Evolutionary conservation across 2,888 invertebrate genomes (phyloP).

Genomic region (Melipona beecheii): DNA sequence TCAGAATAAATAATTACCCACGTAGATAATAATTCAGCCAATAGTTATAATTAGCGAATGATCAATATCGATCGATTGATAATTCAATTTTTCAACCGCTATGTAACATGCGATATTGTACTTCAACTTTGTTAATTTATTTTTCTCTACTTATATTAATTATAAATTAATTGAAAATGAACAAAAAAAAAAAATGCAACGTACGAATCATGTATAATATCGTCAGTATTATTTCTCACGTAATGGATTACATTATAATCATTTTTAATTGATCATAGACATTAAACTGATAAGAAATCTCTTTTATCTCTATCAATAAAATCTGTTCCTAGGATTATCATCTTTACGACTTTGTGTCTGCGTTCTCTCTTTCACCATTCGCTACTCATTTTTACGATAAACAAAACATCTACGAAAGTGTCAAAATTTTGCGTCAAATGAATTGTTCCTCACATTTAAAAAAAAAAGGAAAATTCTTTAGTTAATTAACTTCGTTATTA

Average conservation of each 20-base stretch:
- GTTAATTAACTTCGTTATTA: background rate
- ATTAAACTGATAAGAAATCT: conserved; percentile 62
- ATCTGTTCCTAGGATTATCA: conserved; percentile 75
- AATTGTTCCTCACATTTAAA: background rate
- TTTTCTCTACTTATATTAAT: conserved; percentile 58
- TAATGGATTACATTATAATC: conserved; percentile 69
- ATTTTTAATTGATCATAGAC: conserved; percentile 72
- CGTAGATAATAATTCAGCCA: conserved; percentile 42
- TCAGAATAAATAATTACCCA: conserved; percentile 28
- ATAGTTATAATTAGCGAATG: conserved; percentile 33
- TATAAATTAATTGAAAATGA: conserved; percentile 58
- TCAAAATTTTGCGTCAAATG: background rate
- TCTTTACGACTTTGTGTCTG: conserved; percentile 59
- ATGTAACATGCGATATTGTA: conserved; percentile 62
- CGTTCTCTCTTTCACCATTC: conserved; percentile 45
- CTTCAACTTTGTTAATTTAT: conserved; percentile 70
- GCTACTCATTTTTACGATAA: background rate
- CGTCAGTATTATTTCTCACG: conserved; percentile 76
- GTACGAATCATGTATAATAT: conserved; percentile 73
- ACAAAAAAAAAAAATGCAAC: conserved; percentile 23
- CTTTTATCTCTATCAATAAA: conserved; percentile 73
- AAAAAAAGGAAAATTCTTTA: background rate
- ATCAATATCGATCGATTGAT: conserved; percentile 33
- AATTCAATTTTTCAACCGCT: conserved; percentile 42
- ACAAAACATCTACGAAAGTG: background rate